Percentiles rank a stretch among this genome's conserved stretches.
These are phyloP conservation scores for Spodoptera frugiperda DNA, from an alignment of 1,140 invertebrate species.

Conservation along the genomic window DNA sequence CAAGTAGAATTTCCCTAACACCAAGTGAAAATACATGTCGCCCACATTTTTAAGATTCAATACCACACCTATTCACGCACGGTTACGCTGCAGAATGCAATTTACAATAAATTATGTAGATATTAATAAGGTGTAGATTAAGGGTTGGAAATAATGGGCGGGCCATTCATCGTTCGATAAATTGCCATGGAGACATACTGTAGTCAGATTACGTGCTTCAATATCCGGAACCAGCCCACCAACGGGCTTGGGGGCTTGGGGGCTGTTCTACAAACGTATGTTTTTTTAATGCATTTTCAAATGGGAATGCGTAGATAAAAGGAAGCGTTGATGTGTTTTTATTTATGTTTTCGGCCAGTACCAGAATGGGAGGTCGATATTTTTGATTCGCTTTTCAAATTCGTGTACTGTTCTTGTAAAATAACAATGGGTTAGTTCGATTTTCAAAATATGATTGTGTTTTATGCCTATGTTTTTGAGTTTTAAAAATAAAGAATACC, in stretches of 20 bases:
- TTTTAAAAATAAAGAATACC: background rate
- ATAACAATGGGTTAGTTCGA: background rate
- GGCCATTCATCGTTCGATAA: conserved; percentile 83
- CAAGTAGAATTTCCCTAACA: background rate
- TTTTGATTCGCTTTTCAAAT: conserved; percentile 1
- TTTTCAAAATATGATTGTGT: too few species aligned
- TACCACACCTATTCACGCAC: conserved; percentile 43
- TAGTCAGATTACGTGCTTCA: conserved; percentile 84
- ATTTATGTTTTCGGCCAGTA: conserved; percentile 31
- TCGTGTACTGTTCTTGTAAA: background rate
- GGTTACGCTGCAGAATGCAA: conserved; percentile 68
- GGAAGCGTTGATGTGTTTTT: conserved; percentile 36
- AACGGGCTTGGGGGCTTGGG: background rate
- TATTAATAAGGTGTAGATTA: conserved; percentile 85
- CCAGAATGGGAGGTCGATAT: conserved; percentile 7
- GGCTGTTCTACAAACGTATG: conserved; percentile 26
- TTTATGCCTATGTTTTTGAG: too few species aligned
- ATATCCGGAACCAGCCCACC: conserved; percentile 77
- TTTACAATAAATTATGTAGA: conserved; percentile 86
- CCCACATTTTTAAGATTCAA: conserved; percentile 44
- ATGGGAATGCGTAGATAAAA: conserved; percentile 38
- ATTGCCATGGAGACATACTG: conserved; percentile 83
- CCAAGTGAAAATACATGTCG: background rate
- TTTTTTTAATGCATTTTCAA: conserved; percentile 43
- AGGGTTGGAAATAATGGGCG: conserved; percentile 82